Evolutionary conservation across 2,888 invertebrate species (phyloP).

Genomic region (Drosophila sordidapex): DNA sequence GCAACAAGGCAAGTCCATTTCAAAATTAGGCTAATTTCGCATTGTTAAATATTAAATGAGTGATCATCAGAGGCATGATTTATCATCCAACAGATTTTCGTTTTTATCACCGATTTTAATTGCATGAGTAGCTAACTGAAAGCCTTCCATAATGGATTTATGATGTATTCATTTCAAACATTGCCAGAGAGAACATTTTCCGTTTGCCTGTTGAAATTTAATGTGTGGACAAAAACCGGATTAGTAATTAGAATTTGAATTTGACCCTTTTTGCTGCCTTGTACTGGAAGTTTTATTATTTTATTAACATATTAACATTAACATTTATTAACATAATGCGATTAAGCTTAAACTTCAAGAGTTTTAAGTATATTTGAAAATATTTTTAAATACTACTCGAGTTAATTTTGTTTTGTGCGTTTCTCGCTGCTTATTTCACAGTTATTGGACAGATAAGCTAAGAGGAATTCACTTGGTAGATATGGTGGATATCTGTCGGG

Average conservation of each 20-base stretch:
- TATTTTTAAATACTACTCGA: not conserved
- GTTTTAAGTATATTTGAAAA: not conserved
- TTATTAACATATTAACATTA: no score
- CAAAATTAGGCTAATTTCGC: no score
- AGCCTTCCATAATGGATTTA: not conserved
- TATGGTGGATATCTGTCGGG: not conserved
- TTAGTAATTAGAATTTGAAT: not conserved
- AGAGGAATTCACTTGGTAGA: not conserved
- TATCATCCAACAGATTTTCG: not conserved
- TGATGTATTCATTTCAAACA: not conserved
- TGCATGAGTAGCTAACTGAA: not conserved
- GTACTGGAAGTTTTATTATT: not conserved
- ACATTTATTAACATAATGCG: not conserved
- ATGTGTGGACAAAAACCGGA: not conserved
- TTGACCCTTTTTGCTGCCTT: not conserved
- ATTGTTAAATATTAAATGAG: not conserved
- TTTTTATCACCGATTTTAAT: not conserved
- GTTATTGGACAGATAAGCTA: not conserved
- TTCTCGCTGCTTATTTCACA: not conserved
- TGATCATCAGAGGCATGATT: not conserved
- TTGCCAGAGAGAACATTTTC: not conserved
- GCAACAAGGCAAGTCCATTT: no score
- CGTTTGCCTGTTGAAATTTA: not conserved
- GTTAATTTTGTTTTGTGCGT: not conserved
- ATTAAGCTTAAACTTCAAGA: not conserved